Evolutionary conservation across 2,113 vertebrate species (phyloP).

Genomic region (Tragelaphus imberbis): DNA sequence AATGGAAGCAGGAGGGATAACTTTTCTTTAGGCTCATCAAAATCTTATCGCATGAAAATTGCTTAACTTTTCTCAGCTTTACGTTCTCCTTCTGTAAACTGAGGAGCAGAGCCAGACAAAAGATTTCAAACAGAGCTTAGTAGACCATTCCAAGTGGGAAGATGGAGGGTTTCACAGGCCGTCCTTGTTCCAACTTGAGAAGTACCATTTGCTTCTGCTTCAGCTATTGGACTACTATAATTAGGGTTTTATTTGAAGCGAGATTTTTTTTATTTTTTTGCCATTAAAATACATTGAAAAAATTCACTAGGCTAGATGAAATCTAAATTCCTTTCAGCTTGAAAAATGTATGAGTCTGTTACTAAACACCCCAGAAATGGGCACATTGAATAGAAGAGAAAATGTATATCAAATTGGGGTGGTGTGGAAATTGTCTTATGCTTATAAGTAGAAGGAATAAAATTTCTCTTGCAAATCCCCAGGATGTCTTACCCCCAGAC

Average conservation of each 20-base stretch:
- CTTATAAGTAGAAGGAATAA: not conserved
- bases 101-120: not conserved
- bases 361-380: not conserved
- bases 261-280: not conserved
- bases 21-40: not conserved
- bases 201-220: not conserved
- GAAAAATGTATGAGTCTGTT: not conserved
- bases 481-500: not conserved
- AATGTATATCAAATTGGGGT: not conserved
- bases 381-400: not conserved
- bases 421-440: not conserved
- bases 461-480: not conserved
- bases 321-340: not conserved
- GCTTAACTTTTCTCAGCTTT: not conserved
- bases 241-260: not conserved
- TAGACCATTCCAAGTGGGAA: rapidly evolving
- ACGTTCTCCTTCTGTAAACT: not conserved
- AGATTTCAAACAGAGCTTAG: not conserved
- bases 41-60: not conserved
- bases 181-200: not conserved
- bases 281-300: not conserved
- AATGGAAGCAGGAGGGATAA: not conserved
- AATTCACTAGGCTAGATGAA: not conserved
- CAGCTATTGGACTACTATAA: not conserved
- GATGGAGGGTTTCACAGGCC: rapidly evolving